Evolutionary conservation across 2,113 vertebrate species (phyloP), one percentile per base, ranked within the genome.

Genomic region (Myiozetetes cayanensis): DNA sequence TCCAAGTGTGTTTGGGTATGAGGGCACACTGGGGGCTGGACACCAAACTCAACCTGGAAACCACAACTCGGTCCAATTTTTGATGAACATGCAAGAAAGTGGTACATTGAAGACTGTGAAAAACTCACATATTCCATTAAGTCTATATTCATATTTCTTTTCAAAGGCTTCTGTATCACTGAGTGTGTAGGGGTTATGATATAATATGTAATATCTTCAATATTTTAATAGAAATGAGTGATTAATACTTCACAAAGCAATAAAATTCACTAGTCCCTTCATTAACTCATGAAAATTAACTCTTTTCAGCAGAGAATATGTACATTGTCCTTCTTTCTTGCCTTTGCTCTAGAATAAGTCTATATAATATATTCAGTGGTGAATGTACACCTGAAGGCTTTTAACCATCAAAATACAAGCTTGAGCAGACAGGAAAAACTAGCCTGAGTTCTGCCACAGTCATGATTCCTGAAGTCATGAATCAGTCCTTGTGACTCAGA

Each of bases 1-100:
- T 41, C 13, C 3, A 1, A 0, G 7, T 33, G 22, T 10, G n/a
- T 39, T 4, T 30, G 25, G 43, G 23, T 30, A 10, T 0, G 0
- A 67, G 9, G 8, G 2, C 21, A 30, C 20, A 12, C 31, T 43
- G 72, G 41, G 52, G 68, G 16, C 30, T 50, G 63, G 41, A 21
- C 30, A 43, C 46, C 39, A 35, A 43, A 22, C 25, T 82, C 37
- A 21, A 22, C 11, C 20, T 4, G 2, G 25, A 70, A 58, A 55
- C 55, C 58, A 59, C 24, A 62, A 2, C 18, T 59, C 3, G 1
- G 12, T 67, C 49, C 6, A 4, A 2, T 41, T 88, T 83, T 39
- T 55, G 71, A 33, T 2, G 11, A 56, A 39, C 3, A 0, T 20
- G 2, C 3, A 18, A 55, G 55, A 61, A 74, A 90, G 44, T 5